A percentile compares a stretch with the other conserved stretches of the same genome.
phyloP scores from a whole-genome alignment of 2,113 vertebrate species.

The Leucoraja erinaceus region DNA sequence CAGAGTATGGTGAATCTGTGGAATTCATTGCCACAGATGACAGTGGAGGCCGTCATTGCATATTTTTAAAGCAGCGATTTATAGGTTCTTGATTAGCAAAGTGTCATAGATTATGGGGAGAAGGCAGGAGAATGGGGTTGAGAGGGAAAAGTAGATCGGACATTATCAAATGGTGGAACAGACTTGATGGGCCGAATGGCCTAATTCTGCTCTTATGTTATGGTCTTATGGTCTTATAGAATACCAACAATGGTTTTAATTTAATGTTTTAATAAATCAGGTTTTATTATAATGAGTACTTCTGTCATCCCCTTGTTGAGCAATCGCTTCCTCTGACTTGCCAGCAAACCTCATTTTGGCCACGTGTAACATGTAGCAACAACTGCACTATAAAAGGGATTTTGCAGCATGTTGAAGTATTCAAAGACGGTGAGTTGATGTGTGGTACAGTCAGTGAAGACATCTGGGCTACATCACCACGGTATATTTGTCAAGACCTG shows the following conservation, averaged over 20 bases:
- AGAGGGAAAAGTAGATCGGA: too few species aligned
- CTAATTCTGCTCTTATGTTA: too few species aligned
- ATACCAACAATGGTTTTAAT: not conserved
- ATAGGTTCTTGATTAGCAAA: too few species aligned
- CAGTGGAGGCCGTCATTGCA: too few species aligned
- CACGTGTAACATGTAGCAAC: not conserved
- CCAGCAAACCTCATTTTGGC: not conserved
- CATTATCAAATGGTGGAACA: too few species aligned
- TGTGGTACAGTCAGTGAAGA: not conserved
- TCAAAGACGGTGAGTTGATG: not conserved
- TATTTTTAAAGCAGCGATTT: too few species aligned
- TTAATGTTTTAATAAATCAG: not conserved
- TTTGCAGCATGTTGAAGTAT: not conserved
- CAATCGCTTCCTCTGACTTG: not conserved
- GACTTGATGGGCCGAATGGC: too few species aligned
- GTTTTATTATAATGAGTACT: not conserved
- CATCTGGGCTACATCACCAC: not conserved
- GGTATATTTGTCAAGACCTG: not conserved
- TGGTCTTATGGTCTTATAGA: too few species aligned
- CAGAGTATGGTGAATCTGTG: too few species aligned
- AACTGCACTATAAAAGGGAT: not conserved
- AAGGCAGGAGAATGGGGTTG: too few species aligned
- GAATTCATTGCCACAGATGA: too few species aligned
- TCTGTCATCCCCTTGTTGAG: not conserved
- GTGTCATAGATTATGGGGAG: too few species aligned